Evolutionary conservation across 2,888 invertebrate genomes (phyloP).

Genomic region (Acheta domesticus): DNA sequence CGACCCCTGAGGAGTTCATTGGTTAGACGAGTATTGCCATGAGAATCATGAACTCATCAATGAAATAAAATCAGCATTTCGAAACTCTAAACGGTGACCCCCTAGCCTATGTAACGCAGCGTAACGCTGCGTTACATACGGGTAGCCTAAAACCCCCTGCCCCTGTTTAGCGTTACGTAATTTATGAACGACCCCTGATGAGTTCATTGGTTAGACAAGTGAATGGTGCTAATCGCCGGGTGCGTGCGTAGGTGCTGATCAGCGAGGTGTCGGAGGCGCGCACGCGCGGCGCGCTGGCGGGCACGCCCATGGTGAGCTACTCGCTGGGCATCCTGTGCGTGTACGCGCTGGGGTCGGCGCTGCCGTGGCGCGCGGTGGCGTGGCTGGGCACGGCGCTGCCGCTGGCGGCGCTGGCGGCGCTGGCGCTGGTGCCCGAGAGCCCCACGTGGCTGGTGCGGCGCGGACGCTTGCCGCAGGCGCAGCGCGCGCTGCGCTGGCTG

Average conservation of each 20-base stretch:
- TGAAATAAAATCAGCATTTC: too few species aligned
- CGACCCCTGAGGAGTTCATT: too few species aligned
- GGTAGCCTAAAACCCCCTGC: too few species aligned
- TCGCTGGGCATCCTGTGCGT: conserved; percentile 71
- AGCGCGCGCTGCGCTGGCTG: conserved; percentile 50
- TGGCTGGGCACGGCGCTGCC: conserved; percentile 61
- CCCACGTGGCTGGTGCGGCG: conserved; percentile 70
- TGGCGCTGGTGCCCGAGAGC: conserved; percentile 68
- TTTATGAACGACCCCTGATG: too few species aligned
- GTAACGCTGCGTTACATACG: too few species aligned
- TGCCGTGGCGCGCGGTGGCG: conserved; percentile 69
- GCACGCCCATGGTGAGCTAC: conserved; percentile 71
- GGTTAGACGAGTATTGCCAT: too few species aligned
- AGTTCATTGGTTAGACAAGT: too few species aligned
- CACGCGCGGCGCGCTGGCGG: conserved; percentile 64
- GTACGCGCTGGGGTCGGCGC: conserved; percentile 65
- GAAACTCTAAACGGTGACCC: too few species aligned
- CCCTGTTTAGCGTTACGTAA: too few species aligned
- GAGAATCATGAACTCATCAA: too few species aligned
- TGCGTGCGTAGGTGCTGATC: conserved; percentile 54
- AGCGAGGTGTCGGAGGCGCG: conserved; percentile 73
- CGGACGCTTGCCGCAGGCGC: conserved; percentile 55
- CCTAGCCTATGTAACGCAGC: too few species aligned
- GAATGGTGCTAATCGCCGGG: too few species aligned
- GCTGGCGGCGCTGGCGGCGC: conserved; percentile 56